Base-by-base conservation (phyloP, 2,888 invertebrate species). In the Agrilus biguttatus region DNA sequence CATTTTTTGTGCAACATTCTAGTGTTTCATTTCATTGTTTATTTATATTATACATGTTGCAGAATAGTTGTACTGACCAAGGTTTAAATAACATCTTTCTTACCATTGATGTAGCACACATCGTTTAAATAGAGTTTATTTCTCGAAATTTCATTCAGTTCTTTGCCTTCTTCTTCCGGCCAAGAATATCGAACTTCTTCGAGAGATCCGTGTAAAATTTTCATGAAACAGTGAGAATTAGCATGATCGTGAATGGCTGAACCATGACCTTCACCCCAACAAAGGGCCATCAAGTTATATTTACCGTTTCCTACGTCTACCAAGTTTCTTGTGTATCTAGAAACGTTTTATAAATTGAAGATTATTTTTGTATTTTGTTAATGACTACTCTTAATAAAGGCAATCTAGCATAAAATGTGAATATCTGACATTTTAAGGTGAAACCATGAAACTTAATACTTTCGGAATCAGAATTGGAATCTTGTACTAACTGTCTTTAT, bases 161-260 rank as follows among this genome's bases (percentile, higher is more conserved):
- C 54, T 33, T 59, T 55, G 5, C 53, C 57, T 33, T 59, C 56
- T 5, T 59, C 59, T 14, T 72, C 63, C 0, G 92, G 91, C 90
- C 90, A 91, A 5, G 76, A 78, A 61, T 79, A 92, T 58, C 83
- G 74, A 55, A 88, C 80, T 73, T 96, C 95, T 40, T 78, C 75
- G 35, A 95, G 64, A 45, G 74, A 75, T 0, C 92, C 95, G 47
- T 85, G 80, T 1, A 96, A 72, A 48, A 90, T 76, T 67, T 96
- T 98, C 86, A 98, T 93, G 65, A 98, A 93, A 65, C 98, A 98
- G 61, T 98, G 95, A 0, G 96, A 83, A 58, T 95, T 78, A 0
- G 93, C 80, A 60, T 98, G 98, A 65, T 96, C 95, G 63, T 98
- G 98, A 51, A 98, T 93, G 8, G 88, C 83, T 0, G 95, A 91